Percentiles rank a stretch among this genome's conserved stretches.
These are phyloP conservation scores for Coelinius sp. DNA, from an alignment of 2,888 invertebrate species.

Conservation along the genomic window DNA sequence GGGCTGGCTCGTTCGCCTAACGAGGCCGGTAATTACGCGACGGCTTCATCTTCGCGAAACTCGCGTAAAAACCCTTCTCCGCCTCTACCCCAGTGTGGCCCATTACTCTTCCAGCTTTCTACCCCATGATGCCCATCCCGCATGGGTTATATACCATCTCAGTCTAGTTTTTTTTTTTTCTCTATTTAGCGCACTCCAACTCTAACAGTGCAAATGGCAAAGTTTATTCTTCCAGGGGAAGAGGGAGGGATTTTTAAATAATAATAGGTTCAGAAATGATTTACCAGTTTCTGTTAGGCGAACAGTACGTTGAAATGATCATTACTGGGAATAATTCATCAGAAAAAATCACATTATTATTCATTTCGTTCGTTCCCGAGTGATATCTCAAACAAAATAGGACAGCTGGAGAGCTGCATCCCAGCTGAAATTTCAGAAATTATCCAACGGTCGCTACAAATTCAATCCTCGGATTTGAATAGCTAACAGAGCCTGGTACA, in stretches of 20 bases:
- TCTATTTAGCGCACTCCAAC: not conserved
- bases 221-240: not conserved
- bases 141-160: constrained; percentile 19
- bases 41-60: constrained; percentile 68
- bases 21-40: constrained; percentile 69
- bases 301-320: no score
- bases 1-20: constrained; percentile 60
- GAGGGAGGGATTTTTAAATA: not conserved
- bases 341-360: no score
- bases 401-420: no score
- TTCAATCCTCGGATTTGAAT: no score
- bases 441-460: no score
- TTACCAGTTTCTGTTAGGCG: no score
- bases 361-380: no score
- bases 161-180: constrained; percentile 15
- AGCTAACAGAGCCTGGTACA: no score
- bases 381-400: no score
- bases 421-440: no score
- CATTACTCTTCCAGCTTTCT: constrained; percentile 57
- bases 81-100: constrained; percentile 45
- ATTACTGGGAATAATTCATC: no score
- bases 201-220: not conserved
- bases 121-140: constrained; percentile 19
- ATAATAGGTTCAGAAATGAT: not conserved
- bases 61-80: constrained; percentile 61